phyloP scores from a whole-genome alignment of 2,113 vertebrate species.

The Lepidothrix coronata region DNA sequence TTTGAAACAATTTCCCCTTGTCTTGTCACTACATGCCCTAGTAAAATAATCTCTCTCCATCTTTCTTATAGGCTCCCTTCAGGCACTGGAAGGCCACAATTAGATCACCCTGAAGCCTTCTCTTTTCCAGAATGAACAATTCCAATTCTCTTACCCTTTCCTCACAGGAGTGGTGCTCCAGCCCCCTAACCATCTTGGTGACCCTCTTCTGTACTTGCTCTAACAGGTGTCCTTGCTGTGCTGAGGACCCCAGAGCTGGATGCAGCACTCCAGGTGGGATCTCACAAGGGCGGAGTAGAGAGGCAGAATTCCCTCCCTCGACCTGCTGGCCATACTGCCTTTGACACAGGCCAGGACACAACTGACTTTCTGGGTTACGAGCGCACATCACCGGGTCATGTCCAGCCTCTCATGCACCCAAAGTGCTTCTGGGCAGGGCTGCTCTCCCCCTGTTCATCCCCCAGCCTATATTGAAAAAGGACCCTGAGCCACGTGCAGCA shows the following conservation, averaged over 20 bases:
- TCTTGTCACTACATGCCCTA: fast-evolving
- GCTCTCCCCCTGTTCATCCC: not conserved
- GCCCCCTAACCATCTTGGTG: not conserved
- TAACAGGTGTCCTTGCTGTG: not conserved
- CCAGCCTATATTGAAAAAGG: not conserved
- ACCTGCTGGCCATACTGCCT: not conserved
- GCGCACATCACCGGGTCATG: not conserved
- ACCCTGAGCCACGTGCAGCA: not conserved
- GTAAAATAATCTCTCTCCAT: not conserved
- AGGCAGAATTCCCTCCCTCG: not conserved
- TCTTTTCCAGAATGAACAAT: not conserved
- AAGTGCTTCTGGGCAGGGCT: not conserved
- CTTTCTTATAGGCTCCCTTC: not conserved
- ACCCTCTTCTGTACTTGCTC: not conserved
- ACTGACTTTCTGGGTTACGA: not conserved
- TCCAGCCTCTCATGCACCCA: not conserved
- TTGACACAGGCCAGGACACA: not conserved
- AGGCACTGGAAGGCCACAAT: not conserved
- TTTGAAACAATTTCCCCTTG: not conserved
- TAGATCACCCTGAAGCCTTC: not conserved
- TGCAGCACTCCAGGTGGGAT: not conserved
- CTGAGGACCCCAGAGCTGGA: not conserved
- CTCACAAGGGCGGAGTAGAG: not conserved
- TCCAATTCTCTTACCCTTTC: not conserved
- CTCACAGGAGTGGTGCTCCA: not conserved